These are phyloP conservation scores for Acrocephalus scirpaceus DNA, from an alignment of 2,797 vertebrate species.

Conservation along the genomic window DNA sequence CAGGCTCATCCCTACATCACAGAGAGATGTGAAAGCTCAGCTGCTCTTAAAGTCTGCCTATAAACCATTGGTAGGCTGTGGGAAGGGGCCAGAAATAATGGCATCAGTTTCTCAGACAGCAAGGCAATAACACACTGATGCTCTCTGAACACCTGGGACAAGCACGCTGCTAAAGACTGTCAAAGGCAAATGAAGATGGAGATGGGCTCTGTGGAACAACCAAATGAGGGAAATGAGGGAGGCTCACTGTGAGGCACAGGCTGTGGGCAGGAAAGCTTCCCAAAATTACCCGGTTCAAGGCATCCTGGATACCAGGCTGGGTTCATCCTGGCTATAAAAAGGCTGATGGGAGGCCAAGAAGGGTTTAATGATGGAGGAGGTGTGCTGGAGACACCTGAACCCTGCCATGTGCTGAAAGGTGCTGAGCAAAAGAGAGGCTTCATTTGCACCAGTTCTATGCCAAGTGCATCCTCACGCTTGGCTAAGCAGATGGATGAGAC, in stretches of 20 bases:
- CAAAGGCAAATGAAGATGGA: background rate
- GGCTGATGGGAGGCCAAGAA: background rate
- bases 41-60: fast-evolving
- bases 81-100: background rate
- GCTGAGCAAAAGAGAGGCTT: background rate
- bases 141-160: background rate
- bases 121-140: background rate
- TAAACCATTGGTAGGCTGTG: background rate
- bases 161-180: fast-evolving
- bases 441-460: background rate
- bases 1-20: background rate
- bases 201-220: fast-evolving
- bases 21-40: fast-evolving
- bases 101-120: background rate
- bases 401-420: background rate
- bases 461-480: background rate
- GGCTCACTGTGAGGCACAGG: background rate
- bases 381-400: background rate
- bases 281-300: background rate
- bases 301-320: background rate
- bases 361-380: background rate
- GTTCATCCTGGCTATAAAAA: background rate
- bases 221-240: background rate
- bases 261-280: background rate
- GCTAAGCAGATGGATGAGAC: background rate